Conservation (phyloP, 2,888 invertebrate species). For the Nematopogon swammerdamellus region DNA sequence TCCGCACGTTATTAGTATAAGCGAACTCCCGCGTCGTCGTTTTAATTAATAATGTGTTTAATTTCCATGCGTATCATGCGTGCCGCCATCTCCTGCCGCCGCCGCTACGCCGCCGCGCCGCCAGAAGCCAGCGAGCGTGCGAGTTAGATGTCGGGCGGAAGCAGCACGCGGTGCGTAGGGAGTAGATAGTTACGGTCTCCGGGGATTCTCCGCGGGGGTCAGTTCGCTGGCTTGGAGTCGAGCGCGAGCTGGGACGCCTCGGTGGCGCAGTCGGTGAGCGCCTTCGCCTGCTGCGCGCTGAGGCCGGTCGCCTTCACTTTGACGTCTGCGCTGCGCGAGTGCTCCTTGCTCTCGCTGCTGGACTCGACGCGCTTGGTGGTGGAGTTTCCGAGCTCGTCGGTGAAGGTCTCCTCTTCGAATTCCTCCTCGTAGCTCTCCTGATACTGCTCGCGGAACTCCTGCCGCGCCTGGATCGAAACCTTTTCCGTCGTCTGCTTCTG, state of each 20-base stretch:
- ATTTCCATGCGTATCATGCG: no score
- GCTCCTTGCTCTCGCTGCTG: slow-evolving; percentile 49
- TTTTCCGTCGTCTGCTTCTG: slow-evolving; percentile 38
- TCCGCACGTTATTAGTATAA: no score
- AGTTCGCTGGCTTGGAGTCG: slow-evolving; percentile 44
- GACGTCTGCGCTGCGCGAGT: slow-evolving; percentile 47
- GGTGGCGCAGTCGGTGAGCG: slow-evolving; percentile 47
- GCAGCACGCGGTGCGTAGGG: no score
- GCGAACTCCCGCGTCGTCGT: no score
- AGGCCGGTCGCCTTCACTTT: slow-evolving; percentile 46
- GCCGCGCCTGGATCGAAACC: slow-evolving; percentile 44
- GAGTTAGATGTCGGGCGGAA: no score
- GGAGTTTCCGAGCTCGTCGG: slow-evolving; percentile 39
- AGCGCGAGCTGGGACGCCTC: slow-evolving; percentile 49
- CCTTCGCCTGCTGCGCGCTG: slow-evolving; percentile 43
- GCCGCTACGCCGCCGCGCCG: no score
- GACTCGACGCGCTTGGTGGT: slow-evolving; percentile 45
- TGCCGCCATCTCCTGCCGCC: no score
- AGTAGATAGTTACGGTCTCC: no score
- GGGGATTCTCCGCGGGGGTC: slow-evolving; percentile 14
- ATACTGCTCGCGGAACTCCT: slow-evolving; percentile 46
- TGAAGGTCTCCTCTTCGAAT: slow-evolving; percentile 47
- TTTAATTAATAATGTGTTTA: no score
- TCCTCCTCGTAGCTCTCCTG: slow-evolving; percentile 50
- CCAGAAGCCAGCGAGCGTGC: no score